Conservation (phyloP, 2,797 vertebrate species). For the Lepus oiostolus region DNA sequence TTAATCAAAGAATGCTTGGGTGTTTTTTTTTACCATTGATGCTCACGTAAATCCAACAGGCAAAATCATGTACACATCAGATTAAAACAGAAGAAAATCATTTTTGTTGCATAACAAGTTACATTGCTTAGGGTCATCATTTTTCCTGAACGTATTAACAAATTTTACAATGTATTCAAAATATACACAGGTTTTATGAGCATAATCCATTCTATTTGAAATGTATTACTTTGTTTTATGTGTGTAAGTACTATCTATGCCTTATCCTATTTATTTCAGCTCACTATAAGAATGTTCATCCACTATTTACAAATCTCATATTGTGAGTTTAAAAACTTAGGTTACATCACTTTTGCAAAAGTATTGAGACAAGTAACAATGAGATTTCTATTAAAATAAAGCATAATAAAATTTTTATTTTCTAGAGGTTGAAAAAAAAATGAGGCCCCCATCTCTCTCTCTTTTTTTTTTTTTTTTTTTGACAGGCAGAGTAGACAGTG, state of each 20-base stretch:
- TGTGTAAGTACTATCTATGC: not conserved
- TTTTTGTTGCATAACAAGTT: constrained; percentile 58
- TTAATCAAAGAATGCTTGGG: not conserved
- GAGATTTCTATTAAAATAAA: constrained; percentile 12
- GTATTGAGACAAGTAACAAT: not conserved
- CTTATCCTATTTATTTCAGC: constrained; percentile 7
- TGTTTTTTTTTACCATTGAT: not conserved
- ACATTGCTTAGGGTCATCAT: not conserved
- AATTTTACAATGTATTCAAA: constrained; percentile 22
- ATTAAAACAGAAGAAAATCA: constrained; percentile 40
- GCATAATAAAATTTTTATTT: not conserved
- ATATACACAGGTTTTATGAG: not conserved
- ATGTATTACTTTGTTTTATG: constrained; percentile 41
- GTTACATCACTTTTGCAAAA: not conserved
- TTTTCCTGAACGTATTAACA: constrained; percentile 62
- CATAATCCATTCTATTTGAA: constrained; percentile 17
- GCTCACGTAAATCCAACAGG: not conserved
- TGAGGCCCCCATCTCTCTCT: too few species aligned
- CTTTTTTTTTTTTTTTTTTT: not conserved
- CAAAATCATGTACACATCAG: not conserved
- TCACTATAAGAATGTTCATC: constrained; percentile 24
- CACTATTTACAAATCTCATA: not conserved
- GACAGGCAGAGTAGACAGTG: too few species aligned
- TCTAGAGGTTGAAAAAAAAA: not conserved
- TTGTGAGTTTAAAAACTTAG: constrained; percentile 16